Evolutionary conservation across 2,797 vertebrate species (phyloP), one percentile per base, ranked within the genome.

Genomic region (Dipus sagitta): DNA sequence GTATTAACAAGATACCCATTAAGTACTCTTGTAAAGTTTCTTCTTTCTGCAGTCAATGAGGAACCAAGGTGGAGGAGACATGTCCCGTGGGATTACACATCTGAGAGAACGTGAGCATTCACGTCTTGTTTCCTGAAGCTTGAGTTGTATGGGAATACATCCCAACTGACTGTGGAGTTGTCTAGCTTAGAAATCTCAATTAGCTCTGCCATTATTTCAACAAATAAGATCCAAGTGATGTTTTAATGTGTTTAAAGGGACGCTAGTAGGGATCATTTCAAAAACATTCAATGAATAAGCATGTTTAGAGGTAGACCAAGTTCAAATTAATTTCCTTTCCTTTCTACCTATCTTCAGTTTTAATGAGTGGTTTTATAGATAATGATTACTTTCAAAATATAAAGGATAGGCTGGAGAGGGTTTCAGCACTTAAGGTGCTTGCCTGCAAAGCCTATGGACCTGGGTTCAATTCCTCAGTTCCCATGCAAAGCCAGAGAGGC

Each of bases 331-430:
- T 91, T 92, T 88, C 93, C 81, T 96, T 94, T 7, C 94, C 97
- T 98, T 97, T 97, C 32, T 96, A 94, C 97, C 92, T 94, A 95
- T 96, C 97, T 97, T 94, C 95, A 96, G 97, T 95, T 98, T 97
- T 97, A 98, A 97, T 97, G 87, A 83, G 92, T 91, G 96, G 75
- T 93, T 98, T 93, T 96, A 97, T 94, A 97, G 97, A 96, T 95
- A 97, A 97, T 95, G 89, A 96, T 32, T 84, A 84, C 97, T 95
- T 94, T 96, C 97, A 98, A 96, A 93, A 96, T 96, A 91, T 97
- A 96, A 97, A 38, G 38, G 38, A 38, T 38, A 38, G 38, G 3
- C 38, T 38, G 38, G 38, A 38, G 38, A 38, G 38, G 38, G 38
- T 38, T 38, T 38, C 38, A 38, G 38, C 38, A 38, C 3, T 38